Base-by-base conservation (phyloP, 2,797 vertebrate genomes). In the Psittacula derbiana region DNA sequence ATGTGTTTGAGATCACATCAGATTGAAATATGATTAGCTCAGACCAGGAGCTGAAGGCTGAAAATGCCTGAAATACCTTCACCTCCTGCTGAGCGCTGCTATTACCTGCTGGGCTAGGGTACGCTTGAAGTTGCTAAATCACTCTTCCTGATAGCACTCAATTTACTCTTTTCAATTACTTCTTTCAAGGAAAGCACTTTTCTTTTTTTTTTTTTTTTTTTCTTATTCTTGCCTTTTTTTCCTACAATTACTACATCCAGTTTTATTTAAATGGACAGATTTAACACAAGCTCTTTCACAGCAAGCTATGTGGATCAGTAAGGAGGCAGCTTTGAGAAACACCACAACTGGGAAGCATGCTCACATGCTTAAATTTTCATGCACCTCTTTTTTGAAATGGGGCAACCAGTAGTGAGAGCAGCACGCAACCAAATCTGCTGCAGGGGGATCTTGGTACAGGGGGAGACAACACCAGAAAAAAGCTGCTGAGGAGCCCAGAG, bases 371-470 rank as follows among this genome's bases (percentile, higher is more conserved):
- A 24, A 3, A 28, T 73, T 79, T 86, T 74, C 41, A 40, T 5
- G 16, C 23, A 11, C 23, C 38, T 27, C 18, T 31, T 40, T 69
- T 85, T 57, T 41, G 17, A 28, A 2, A 1, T 9, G 7, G 20
- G n/a, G 28, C 61, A 80, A 50, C 21, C 28, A 55, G 38, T 6
- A 57, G 11, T 6, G 17, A 2, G 4, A 74, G 55, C 12, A 60
- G 61, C 0, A 0, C 14, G 40, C 15, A 60, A 28, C 3, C 19
- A 73, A 12, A 25, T 16, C 24, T 52, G 31, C 40, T 60, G 50
- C 71, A 44, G 16, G 6, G 13, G 6, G 6, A 64, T 27, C 19
- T 30, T 7, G 11, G 27, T 9, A 40, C 11, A 36, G 33, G 74
- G 18, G 23, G 31, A 67, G 43, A 57, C 27, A 44, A 30, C 14